Conservation (phyloP, 2,113 vertebrate species). For the Morone chrysops region DNA sequence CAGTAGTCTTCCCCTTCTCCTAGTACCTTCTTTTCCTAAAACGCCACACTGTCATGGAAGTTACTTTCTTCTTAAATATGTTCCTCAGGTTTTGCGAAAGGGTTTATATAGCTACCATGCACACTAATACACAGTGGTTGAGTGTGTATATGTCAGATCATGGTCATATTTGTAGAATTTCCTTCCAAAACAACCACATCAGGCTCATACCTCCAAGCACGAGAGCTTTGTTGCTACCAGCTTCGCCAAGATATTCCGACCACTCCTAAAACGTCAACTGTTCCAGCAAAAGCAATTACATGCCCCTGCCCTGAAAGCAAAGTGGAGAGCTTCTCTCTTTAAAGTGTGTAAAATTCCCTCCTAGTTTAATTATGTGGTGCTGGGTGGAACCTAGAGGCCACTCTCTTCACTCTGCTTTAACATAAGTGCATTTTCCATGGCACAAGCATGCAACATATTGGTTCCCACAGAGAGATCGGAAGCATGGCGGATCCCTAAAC, state of each 20-base stretch:
- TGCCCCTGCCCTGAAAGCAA: constrained; percentile 71
- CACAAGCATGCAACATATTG: constrained; percentile 58
- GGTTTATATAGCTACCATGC: constrained; percentile 24
- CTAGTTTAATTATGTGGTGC: constrained; percentile 79
- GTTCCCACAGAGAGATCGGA: constrained; percentile 74
- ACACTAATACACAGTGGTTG: constrained; percentile 29
- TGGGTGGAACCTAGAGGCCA: constrained; percentile 75
- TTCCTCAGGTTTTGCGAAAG: constrained; percentile 24
- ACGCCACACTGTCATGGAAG: constrained; percentile 18
- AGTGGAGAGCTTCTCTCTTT: constrained; percentile 76
- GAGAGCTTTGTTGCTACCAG: constrained; percentile 75
- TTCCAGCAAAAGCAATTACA: constrained; percentile 80
- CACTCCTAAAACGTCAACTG: constrained; percentile 75
- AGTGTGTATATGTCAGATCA: constrained; percentile 54
- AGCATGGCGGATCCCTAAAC: constrained; percentile 65
- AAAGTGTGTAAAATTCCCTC: constrained; percentile 78
- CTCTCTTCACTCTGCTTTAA: constrained; percentile 42
- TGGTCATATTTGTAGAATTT: constrained; percentile 69
- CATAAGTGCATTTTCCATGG: constrained; percentile 73
- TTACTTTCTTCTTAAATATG: constrained; percentile 10
- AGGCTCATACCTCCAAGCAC: constrained; percentile 68
- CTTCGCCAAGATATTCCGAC: constrained; percentile 77
- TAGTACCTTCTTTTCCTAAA: constrained; percentile 35
- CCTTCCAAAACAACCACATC: constrained; percentile 70
- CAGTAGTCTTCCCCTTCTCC: constrained; percentile 39